Evolutionary conservation across 1,140 invertebrate genomes (phyloP).

Genomic region (Lepidurus couesii): DNA sequence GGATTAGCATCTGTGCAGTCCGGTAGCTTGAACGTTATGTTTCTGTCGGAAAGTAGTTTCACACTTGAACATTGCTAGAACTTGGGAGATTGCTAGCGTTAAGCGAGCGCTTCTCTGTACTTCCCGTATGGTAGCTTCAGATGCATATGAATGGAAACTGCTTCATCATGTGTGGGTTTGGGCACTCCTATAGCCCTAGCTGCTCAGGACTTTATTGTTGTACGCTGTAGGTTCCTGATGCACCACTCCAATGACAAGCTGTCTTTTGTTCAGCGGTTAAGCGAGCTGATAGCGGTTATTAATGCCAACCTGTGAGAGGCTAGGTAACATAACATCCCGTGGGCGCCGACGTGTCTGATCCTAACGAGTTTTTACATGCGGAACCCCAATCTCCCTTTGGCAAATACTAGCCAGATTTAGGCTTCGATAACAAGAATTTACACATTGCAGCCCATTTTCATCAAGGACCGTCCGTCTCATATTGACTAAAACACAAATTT

Average conservation of each 20-base stretch:
- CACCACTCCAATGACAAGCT: slow-evolving; percentile 14
- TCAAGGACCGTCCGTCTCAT: no score
- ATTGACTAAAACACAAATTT: no score
- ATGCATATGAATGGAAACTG: slow-evolving; percentile 1
- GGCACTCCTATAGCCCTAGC: not conserved
- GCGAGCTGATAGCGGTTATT: slow-evolving; percentile 17
- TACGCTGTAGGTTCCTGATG: slow-evolving; percentile 15
- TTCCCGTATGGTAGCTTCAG: not conserved
- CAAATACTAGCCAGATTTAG: no score
- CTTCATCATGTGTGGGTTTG: slow-evolving; percentile 9
- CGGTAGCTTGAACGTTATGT: no score
- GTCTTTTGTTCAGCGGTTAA: slow-evolving; percentile 19
- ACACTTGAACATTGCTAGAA: no score
- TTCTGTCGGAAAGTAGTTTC: no score
- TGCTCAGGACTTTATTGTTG: slow-evolving; percentile 4
- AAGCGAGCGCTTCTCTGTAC: not conserved
- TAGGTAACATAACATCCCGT: slow-evolving; percentile 19
- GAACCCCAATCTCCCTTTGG: not conserved
- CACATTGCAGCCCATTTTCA: no score
- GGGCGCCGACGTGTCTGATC: not conserved
- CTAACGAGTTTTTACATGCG: not conserved
- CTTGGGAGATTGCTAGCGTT: not conserved
- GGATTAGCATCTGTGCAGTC: no score
- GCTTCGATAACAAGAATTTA: no score
- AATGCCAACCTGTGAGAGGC: not conserved